Evolutionary conservation across 1,140 invertebrate genomes (phyloP).

Genomic region (Eriosoma lanigerum): DNA sequence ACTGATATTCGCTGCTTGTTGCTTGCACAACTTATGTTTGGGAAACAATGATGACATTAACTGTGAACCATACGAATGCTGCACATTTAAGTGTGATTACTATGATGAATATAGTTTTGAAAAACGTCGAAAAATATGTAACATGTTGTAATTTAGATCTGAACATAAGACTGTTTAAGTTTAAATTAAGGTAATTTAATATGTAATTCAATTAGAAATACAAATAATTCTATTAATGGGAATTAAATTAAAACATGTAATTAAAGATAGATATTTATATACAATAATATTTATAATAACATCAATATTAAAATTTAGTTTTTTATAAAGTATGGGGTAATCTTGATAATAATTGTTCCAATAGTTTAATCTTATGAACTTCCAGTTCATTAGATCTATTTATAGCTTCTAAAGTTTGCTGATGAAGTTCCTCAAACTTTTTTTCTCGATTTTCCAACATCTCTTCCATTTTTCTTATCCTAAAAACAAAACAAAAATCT

Average conservation of each 20-base stretch:
- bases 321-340: neutral
- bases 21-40: slow-evolving; percentile 32
- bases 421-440: slow-evolving; percentile 24
- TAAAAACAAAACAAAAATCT: neutral
- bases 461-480: slow-evolving; percentile 27
- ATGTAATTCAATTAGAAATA: no score
- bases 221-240: no score
- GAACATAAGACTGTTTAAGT: no score
- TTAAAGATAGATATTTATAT: neutral
- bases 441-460: neutral
- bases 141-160: neutral
- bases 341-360: slow-evolving; percentile 28
- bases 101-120: slow-evolving; percentile 29
- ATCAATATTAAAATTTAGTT: no score
- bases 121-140: slow-evolving; percentile 13
- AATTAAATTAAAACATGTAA: no score
- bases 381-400: slow-evolving; percentile 39
- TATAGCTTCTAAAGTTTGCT: slow-evolving; percentile 28
- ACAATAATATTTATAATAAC: neutral
- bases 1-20: slow-evolving; percentile 41
- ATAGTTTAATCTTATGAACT: neutral
- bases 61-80: slow-evolving; percentile 6
- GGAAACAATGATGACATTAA: slow-evolving; percentile 24
- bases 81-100: slow-evolving; percentile 32
- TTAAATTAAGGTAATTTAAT: no score